phyloP scores from a whole-genome alignment of 2,113 vertebrate genomes.

The Gasterosteus aculeatus region DNA sequence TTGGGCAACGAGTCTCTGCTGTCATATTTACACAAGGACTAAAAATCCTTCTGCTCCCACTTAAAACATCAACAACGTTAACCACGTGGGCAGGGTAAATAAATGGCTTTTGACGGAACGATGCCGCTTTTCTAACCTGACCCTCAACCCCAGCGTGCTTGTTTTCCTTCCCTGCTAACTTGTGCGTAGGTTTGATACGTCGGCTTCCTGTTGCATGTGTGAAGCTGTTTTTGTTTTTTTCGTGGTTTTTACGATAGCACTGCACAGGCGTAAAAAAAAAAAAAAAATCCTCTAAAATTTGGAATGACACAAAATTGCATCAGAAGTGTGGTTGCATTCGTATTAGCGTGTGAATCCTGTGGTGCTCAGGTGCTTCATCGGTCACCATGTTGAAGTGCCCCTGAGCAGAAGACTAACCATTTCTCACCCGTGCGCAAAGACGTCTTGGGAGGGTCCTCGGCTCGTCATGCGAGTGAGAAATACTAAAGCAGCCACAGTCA shows the following conservation, averaged over 20 bases:
- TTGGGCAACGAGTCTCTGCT: conserved; percentile 51
- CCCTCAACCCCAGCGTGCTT: conserved; percentile 34
- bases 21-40: conserved; percentile 51
- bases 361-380: neutral
- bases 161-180: conserved; percentile 40
- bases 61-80: conserved; percentile 51
- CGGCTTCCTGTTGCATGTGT: conserved; percentile 10
- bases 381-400: neutral
- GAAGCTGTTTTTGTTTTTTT: conserved; percentile 3
- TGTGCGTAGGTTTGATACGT: conserved; percentile 42
- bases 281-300: conserved; percentile 4
- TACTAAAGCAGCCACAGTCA: neutral
- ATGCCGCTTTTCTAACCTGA: conserved; percentile 49
- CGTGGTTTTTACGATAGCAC: conserved; percentile 25
- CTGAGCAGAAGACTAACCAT: neutral
- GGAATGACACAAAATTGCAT: conserved; percentile 44
- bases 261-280: conserved; percentile 2
- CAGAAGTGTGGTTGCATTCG: conserved; percentile 16
- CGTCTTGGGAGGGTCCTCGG: neutral
- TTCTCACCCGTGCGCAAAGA: neutral
- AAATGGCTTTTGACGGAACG: conserved; percentile 37
- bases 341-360: neutral
- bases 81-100: conserved; percentile 52
- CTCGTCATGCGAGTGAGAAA: neutral
- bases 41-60: conserved; percentile 50